A percentile compares a stretch with the other conserved stretches of the same genome.
These are phyloP conservation scores for Argyrosomus japonicus DNA, from an alignment of 2,113 vertebrate genomes.

Conservation along the genomic window DNA sequence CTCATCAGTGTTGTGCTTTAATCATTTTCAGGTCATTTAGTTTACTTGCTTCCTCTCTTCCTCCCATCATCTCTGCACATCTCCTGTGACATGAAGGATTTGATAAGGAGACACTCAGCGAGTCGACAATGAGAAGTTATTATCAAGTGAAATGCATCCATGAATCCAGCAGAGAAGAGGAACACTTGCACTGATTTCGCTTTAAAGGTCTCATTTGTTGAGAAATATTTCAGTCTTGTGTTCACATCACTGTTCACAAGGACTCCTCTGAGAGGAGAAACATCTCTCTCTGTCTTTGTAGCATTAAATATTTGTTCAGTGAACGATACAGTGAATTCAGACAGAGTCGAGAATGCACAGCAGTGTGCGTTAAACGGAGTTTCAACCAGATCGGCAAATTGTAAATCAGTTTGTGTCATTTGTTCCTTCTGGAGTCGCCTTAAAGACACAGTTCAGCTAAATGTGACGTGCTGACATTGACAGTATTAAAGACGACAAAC, in stretches of 20 bases:
- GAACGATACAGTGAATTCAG: not conserved
- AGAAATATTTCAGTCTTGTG: conserved; percentile 2
- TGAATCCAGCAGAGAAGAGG: conserved; percentile 14
- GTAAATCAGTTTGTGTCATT: too few species aligned
- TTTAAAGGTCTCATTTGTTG: conserved; percentile 30
- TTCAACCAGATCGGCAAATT: too few species aligned
- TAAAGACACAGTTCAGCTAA: not conserved
- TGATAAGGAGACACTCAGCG: not conserved
- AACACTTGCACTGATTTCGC: conserved; percentile 13
- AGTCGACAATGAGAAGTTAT: too few species aligned
- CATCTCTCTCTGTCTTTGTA: conserved; percentile 5
- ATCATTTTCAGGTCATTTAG: too few species aligned
- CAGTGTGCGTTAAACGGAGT: not conserved
- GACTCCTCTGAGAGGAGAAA: conserved; percentile 29
- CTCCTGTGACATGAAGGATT: too few species aligned
- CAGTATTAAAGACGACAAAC: not conserved
- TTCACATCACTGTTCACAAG: not conserved
- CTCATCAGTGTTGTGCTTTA: too few species aligned
- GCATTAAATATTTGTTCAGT: not conserved
- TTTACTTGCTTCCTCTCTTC: too few species aligned
- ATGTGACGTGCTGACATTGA: not conserved
- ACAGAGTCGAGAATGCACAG: not conserved
- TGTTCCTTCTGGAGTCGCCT: not conserved
- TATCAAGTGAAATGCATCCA: not conserved
- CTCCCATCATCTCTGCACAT: too few species aligned